These are phyloP conservation scores for Dichetophora obliterata DNA, from an alignment of 2,888 invertebrate species.

Conservation along the genomic window DNA sequence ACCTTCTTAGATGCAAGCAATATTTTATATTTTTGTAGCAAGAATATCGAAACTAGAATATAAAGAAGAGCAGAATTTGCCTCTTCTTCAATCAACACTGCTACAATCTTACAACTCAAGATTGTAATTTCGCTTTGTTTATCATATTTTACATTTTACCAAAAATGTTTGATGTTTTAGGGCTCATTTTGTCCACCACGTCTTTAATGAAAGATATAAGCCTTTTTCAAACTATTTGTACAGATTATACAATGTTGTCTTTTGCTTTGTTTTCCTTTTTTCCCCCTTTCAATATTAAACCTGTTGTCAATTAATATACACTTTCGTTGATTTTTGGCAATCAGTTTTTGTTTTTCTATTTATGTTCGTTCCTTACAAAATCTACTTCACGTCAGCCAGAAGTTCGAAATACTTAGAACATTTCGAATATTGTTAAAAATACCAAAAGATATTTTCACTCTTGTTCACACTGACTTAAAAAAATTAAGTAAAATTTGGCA, in stretches of 20 bases:
- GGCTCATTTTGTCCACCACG: background rate
- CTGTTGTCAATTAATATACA: background rate
- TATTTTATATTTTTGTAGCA: background rate
- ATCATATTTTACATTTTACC: too few species aligned
- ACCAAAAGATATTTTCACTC: background rate
- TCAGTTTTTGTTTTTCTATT: background rate
- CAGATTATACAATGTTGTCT: too few species aligned
- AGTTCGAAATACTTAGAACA: too few species aligned
- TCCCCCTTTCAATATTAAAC: background rate
- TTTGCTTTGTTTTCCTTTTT: too few species aligned
- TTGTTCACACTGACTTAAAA: background rate
- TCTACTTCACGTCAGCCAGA: too few species aligned
- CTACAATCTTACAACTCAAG: too few species aligned
- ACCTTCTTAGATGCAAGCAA: background rate
- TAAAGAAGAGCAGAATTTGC: too few species aligned
- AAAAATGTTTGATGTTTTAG: background rate
- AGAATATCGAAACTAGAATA: background rate
- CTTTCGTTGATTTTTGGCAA: background rate
- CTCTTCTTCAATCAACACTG: too few species aligned
- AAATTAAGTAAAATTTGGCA: background rate
- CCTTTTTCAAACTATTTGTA: too few species aligned
- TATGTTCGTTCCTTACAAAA: too few species aligned
- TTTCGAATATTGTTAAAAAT: background rate
- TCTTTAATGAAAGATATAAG: too few species aligned
- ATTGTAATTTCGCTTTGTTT: too few species aligned